Conservation (phyloP, 2,888 invertebrate genomes). For the Acheta domesticus region DNA sequence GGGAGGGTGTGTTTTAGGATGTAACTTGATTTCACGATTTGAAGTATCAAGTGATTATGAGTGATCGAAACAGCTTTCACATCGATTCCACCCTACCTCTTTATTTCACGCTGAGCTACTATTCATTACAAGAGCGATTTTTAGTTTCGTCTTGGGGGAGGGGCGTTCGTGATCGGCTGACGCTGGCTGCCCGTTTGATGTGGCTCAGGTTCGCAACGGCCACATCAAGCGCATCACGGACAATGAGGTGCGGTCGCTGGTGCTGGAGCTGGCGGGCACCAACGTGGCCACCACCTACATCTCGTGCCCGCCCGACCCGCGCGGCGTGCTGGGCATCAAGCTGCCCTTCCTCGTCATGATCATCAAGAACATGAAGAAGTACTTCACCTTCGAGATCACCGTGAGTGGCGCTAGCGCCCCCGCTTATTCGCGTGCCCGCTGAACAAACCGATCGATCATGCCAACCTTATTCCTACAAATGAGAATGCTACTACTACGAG, state of each 20-base stretch:
- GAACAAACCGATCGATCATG: no score
- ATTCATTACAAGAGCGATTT: no score
- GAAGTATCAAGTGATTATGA: no score
- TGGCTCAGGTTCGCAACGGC: constrained; percentile 73
- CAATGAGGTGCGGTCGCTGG: constrained; percentile 88
- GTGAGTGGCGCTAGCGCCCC: constrained; percentile 52
- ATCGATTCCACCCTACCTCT: no score
- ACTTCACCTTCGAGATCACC: constrained; percentile 94
- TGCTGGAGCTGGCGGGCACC: constrained; percentile 87
- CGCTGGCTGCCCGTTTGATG: no score
- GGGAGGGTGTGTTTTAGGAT: no score
- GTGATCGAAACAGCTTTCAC: no score
- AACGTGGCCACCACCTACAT: constrained; percentile 94
- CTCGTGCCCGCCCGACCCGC: constrained; percentile 86
- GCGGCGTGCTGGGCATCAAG: constrained; percentile 86
- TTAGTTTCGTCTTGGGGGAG: no score
- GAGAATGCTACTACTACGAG: no score
- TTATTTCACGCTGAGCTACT: no score
- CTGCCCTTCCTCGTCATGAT: constrained; percentile 91
- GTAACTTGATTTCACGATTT: no score
- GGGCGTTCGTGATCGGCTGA: background rate
- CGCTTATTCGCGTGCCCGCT: no score
- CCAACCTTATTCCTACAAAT: background rate
- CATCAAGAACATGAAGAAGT: constrained; percentile 90
- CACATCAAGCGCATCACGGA: constrained; percentile 93